These are phyloP conservation scores for Scaptomyza cyrtandrae DNA, from an alignment of 2,888 invertebrate species.

Conservation along the genomic window DNA sequence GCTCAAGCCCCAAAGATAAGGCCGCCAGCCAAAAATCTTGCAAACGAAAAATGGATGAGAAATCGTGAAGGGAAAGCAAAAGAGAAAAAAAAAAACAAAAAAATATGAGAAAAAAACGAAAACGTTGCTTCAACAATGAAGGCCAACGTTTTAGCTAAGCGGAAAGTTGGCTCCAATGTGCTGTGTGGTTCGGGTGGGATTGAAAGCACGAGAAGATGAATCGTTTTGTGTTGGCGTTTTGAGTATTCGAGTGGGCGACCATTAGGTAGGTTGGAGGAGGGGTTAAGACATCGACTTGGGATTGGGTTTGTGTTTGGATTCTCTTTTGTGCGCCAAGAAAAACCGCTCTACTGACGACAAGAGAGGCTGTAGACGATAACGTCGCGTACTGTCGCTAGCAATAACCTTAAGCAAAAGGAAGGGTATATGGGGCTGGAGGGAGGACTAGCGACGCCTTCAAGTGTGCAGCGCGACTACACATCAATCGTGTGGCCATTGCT, in stretches of 20 bases:
- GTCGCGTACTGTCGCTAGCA: slow-evolving; percentile 59
- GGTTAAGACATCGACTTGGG: slow-evolving; percentile 9
- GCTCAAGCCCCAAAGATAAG: slow-evolving; percentile 58
- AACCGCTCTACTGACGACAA: slow-evolving; percentile 29
- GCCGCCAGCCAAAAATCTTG: slow-evolving; percentile 63
- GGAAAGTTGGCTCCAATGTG: slow-evolving; percentile 62
- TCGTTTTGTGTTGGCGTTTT: slow-evolving; percentile 82
- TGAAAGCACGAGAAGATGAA: slow-evolving; percentile 81
- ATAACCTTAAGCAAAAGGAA: slow-evolving; percentile 41
- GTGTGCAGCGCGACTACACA: slow-evolving; percentile 67
- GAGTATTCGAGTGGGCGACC: slow-evolving; percentile 73
- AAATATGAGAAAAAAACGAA: slow-evolving; percentile 9
- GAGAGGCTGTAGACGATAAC: slow-evolving; percentile 21
- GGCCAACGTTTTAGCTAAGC: slow-evolving; percentile 71
- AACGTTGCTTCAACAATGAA: slow-evolving; percentile 66
- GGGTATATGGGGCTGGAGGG: neutral
- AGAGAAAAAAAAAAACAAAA: neutral
- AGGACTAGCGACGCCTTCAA: slow-evolving; percentile 48
- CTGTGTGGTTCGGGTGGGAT: slow-evolving; percentile 54
- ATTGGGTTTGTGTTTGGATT: slow-evolving; percentile 21
- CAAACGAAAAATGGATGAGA: slow-evolving; percentile 36
- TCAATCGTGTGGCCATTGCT: slow-evolving; percentile 68
- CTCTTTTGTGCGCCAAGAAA: slow-evolving; percentile 56
- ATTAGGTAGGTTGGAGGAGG: slow-evolving; percentile 18
- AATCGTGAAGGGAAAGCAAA: slow-evolving; percentile 10